These are phyloP conservation scores for Smittia sp. DNA, from an alignment of 2,888 invertebrate species.

Conservation along the genomic window DNA sequence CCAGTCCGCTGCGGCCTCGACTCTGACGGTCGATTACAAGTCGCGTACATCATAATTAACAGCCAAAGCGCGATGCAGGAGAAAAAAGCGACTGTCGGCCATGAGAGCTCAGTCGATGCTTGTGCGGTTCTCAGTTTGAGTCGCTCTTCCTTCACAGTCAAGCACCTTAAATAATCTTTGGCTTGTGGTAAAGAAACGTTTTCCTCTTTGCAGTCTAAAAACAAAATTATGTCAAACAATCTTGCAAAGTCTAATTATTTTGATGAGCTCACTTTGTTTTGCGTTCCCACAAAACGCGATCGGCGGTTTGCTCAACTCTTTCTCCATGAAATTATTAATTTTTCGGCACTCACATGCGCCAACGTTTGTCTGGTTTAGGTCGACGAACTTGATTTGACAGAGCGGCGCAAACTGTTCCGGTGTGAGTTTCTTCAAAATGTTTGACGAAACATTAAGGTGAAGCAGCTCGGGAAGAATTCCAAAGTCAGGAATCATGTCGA, in stretches of 20 bases:
- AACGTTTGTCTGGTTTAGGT: neutral
- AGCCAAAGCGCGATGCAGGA: too few relatives aligned
- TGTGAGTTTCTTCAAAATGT: neutral
- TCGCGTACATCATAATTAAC: too few relatives aligned
- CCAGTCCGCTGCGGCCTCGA: too few relatives aligned
- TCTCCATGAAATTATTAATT: constrained; percentile 7
- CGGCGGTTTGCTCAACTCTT: neutral
- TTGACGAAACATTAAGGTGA: neutral
- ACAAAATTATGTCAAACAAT: neutral
- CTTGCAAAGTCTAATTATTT: neutral
- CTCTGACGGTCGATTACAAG: too few relatives aligned
- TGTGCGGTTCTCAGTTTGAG: neutral
- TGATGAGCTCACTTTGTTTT: neutral
- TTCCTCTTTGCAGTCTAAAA: neutral
- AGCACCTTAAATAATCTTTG: constrained; percentile 1
- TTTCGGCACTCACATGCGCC: neutral
- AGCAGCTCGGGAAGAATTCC: constrained; percentile 14
- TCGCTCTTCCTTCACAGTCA: neutral
- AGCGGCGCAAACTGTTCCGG: constrained; percentile 1
- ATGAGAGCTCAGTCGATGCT: neutral
- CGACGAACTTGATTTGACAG: neutral
- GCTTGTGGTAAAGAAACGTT: neutral
- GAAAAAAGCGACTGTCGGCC: neutral
- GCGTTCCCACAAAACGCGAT: neutral
- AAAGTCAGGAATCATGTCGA: neutral